Percentiles rank a stretch among this genome's conserved stretches.
These are phyloP conservation scores for Aquila chrysaetos DNA, from an alignment of 2,797 vertebrate genomes.

Conservation along the genomic window DNA sequence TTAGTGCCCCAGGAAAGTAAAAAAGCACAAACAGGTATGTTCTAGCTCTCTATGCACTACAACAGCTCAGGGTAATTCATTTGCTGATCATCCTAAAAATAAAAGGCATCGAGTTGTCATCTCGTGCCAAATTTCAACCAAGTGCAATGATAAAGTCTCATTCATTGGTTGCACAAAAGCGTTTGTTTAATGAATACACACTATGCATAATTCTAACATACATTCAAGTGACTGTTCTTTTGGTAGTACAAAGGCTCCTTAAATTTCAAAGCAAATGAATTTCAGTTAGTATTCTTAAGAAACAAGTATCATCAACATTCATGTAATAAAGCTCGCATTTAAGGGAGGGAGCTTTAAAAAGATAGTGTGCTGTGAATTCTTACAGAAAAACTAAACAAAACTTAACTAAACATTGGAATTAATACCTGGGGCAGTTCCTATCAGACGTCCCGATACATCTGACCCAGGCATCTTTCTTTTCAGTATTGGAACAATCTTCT, in stretches of 20 bases:
- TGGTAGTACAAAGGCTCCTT: slow-evolving; percentile 33
- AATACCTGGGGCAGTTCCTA: slow-evolving; percentile 92
- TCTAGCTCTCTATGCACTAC: neutral
- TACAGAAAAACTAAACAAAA: slow-evolving; percentile 26
- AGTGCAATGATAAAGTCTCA: slow-evolving; percentile 15
- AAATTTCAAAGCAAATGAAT: slow-evolving; percentile 38
- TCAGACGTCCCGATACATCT: slow-evolving; percentile 94
- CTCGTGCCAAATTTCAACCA: slow-evolving; percentile 13
- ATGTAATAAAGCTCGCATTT: neutral
- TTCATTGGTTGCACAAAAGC: slow-evolving; percentile 44
- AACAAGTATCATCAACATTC: slow-evolving; percentile 18
- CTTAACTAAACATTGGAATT: slow-evolving; percentile 1
- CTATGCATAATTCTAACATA: slow-evolving; percentile 12
- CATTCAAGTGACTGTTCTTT: slow-evolving; percentile 41
- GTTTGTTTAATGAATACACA: slow-evolving; percentile 8
- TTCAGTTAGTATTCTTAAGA: slow-evolving; percentile 28
- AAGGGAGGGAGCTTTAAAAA: neutral
- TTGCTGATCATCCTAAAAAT: neutral
- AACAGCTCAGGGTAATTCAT: neutral
- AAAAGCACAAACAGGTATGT: neutral
- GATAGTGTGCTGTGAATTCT: neutral
- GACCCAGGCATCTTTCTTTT: slow-evolving; percentile 97
- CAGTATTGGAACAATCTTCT: slow-evolving; percentile 97
- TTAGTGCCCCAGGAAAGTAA: neutral
- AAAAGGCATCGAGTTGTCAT: neutral